Conservation (phyloP, 2,888 invertebrate species). For the Adineta ricciae region DNA sequence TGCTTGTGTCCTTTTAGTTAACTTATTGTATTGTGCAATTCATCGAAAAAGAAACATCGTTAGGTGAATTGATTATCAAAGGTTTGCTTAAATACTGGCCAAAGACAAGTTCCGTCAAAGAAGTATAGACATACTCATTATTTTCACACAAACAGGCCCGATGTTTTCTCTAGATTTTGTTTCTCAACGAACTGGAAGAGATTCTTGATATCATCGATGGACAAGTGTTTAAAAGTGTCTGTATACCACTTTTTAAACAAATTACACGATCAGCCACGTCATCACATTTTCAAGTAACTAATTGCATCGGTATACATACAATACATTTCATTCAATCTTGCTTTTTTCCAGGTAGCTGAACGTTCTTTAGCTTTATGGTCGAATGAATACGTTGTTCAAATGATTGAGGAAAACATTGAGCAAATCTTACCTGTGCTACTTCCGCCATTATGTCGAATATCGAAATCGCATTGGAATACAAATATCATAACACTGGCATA, state of each 20-base stretch:
- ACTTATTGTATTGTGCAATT: constrained; percentile 98
- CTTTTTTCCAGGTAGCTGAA: constrained; percentile 61
- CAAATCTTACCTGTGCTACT: constrained; percentile 71
- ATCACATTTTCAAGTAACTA: constrained; percentile 85
- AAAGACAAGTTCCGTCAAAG: constrained; percentile 94
- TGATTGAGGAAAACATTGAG: constrained; percentile 67
- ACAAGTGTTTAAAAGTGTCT: constrained; percentile 89
- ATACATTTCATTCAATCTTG: background rate
- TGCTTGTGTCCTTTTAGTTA: constrained; percentile 57
- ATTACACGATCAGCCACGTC: constrained; percentile 93
- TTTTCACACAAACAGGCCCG: background rate
- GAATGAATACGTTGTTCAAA: constrained; percentile 71
- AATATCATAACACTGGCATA: constrained; percentile 75
- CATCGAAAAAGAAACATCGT: constrained; percentile 85
- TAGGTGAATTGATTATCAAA: constrained; percentile 70
- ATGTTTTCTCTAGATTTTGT: constrained; percentile 59
- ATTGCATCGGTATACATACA: too few species aligned
- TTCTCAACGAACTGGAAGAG: constrained; percentile 94
- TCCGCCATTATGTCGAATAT: constrained; percentile 60
- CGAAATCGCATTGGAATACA: constrained; percentile 76
- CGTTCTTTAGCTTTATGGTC: constrained; percentile 73
- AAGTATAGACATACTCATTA: constrained; percentile 60
- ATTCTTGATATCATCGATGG: constrained; percentile 97
- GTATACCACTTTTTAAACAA: constrained; percentile 88
- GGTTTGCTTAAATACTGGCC: constrained; percentile 95